Conservation (phyloP, 2,797 vertebrate genomes). For the Onychomys leucogaster region DNA sequence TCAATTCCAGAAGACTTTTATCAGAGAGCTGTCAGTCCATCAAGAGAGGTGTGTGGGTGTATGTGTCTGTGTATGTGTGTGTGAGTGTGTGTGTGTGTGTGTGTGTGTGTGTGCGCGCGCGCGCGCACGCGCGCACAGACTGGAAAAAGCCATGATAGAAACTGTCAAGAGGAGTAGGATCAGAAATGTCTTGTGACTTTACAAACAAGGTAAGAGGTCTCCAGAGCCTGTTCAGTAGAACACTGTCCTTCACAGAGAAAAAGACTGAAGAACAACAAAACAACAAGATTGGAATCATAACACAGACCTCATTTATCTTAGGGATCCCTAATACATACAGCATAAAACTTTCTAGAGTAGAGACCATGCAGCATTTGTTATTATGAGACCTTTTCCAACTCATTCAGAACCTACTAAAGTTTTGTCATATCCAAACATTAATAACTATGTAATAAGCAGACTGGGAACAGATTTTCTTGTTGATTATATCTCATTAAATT, state of each 20-base stretch:
- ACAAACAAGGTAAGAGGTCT: conserved; percentile 1
- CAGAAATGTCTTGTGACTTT: neutral
- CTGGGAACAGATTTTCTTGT: neutral
- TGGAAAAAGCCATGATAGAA: neutral
- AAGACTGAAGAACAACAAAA: neutral
- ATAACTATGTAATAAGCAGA: neutral
- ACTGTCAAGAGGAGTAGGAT: neutral
- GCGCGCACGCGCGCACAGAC: too few relatives aligned
- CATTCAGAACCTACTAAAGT: neutral
- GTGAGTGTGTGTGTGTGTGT: neutral
- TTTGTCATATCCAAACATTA: neutral
- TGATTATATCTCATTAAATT: neutral
- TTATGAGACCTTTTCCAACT: neutral
- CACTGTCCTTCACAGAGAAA: neutral
- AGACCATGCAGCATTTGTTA: neutral
- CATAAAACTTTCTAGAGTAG: neutral
- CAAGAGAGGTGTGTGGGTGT: neutral
- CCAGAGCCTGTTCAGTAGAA: neutral
- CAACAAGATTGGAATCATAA: neutral
- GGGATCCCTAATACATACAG: neutral
- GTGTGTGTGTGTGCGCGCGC: neutral
- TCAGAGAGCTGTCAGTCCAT: neutral
- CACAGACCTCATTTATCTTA: neutral
- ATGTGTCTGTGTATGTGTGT: neutral
- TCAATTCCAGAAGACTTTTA: neutral